Evolutionary conservation across 2,113 vertebrate species (phyloP).

Genomic region (Seriola quinqueradiata): DNA sequence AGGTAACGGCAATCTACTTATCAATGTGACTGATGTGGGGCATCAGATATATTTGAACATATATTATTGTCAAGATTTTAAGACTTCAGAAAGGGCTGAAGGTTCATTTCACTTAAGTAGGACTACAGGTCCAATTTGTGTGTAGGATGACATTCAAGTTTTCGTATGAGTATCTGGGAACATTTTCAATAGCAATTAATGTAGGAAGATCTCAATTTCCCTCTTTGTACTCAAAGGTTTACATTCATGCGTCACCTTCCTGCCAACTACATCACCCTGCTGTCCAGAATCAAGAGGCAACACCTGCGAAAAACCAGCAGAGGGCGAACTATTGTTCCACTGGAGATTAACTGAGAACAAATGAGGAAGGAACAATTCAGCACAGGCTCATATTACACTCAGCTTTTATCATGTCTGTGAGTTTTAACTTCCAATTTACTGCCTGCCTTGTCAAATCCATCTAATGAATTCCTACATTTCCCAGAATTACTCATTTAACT

Average conservation of each 20-base stretch:
- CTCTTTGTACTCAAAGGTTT: slow-evolving; percentile 1
- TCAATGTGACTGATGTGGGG: neutral
- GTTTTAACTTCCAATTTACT: neutral
- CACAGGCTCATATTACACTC: slow-evolving; percentile 10
- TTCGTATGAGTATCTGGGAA: neutral
- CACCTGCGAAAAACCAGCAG: slow-evolving; percentile 36
- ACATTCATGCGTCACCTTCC: neutral
- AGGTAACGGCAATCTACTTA: neutral
- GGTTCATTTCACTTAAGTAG: too few relatives aligned
- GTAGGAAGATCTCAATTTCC: neutral
- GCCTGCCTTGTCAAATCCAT: neutral
- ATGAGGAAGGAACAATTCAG: slow-evolving; percentile 14
- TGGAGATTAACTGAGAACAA: slow-evolving; percentile 22
- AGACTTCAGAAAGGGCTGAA: neutral
- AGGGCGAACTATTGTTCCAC: slow-evolving; percentile 24
- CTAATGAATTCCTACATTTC: neutral
- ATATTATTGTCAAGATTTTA: neutral
- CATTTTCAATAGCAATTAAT: neutral
- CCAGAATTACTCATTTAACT: neutral
- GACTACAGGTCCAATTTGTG: neutral
- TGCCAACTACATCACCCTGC: neutral
- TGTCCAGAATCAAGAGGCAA: slow-evolving; percentile 9
- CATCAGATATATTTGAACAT: neutral
- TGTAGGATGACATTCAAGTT: neutral
- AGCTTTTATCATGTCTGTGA: neutral